Conservation (phyloP, 2,888 invertebrate species). For the Pyrocoelia pectoralis region DNA sequence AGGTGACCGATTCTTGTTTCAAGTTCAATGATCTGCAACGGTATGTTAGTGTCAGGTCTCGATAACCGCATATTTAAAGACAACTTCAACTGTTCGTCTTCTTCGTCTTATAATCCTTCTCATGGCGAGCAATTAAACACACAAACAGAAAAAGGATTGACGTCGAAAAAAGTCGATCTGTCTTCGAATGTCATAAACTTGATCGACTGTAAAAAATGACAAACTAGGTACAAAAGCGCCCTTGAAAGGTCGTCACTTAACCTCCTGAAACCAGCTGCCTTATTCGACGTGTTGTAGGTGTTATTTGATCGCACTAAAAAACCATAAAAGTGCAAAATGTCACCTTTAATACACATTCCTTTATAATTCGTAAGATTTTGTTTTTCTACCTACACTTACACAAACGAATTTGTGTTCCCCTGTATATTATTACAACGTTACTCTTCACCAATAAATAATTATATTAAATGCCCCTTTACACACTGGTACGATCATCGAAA, state of each 20-base stretch:
- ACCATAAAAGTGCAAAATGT: neutral
- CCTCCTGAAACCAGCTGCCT: neutral
- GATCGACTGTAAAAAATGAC: neutral
- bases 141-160: neutral
- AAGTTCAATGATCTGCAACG: slow-evolving; percentile 41
- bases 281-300: neutral
- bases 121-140: neutral
- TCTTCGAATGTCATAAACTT: neutral
- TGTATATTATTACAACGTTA: too few relatives aligned
- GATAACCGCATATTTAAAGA: slow-evolving; percentile 29
- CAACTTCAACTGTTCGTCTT: slow-evolving; percentile 17
- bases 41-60: slow-evolving; percentile 38
- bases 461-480: too few relatives aligned
- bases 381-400: too few relatives aligned
- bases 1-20: slow-evolving; percentile 34
- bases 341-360: neutral
- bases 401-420: too few relatives aligned
- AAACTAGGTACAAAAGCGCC: neutral
- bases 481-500: too few relatives aligned
- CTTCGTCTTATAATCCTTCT: neutral
- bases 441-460: too few relatives aligned
- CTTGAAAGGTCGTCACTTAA: slow-evolving; percentile 5
- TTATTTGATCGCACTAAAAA: neutral
- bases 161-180: neutral
- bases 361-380: neutral